Percentiles rank a stretch among this genome's conserved stretches.
phyloP scores from a whole-genome alignment of 2,113 vertebrate genomes.

The Globicephala melas region DNA sequence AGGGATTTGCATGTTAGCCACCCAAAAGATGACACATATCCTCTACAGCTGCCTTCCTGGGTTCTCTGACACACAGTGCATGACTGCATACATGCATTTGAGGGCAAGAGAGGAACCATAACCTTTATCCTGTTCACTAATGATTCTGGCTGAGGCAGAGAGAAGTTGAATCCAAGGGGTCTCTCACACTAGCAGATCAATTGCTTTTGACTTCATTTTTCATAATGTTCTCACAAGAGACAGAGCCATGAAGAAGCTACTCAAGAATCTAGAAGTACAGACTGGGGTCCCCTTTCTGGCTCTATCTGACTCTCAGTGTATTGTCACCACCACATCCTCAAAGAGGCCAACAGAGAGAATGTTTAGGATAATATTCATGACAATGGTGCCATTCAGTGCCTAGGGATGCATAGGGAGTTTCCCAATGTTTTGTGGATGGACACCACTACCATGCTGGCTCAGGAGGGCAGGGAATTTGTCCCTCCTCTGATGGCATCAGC shows the following conservation, averaged over 20 bases:
- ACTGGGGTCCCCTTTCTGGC: not conserved
- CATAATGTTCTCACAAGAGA: not conserved
- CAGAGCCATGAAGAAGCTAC: not conserved
- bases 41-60: not conserved
- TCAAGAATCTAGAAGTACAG: not conserved
- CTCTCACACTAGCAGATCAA: not conserved
- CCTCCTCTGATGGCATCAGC: not conserved
- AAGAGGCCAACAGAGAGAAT: not conserved
- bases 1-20: not conserved
- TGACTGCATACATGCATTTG: not conserved
- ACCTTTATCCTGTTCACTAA: not conserved
- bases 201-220: not conserved
- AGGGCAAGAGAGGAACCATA: not conserved
- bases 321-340: not conserved
- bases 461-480: too few species aligned
- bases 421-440: not conserved
- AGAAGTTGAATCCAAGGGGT: not conserved
- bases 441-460: not conserved
- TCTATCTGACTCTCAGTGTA: not conserved
- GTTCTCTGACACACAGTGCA: not conserved
- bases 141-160: not conserved
- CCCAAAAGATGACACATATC: not conserved
- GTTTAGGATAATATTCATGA: not conserved
- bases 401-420: not conserved
- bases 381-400: not conserved